Evolutionary conservation across 1,140 invertebrate genomes (phyloP), one percentile per base, ranked within the genome.

Genomic region (Acyrthosiphon pisum): DNA sequence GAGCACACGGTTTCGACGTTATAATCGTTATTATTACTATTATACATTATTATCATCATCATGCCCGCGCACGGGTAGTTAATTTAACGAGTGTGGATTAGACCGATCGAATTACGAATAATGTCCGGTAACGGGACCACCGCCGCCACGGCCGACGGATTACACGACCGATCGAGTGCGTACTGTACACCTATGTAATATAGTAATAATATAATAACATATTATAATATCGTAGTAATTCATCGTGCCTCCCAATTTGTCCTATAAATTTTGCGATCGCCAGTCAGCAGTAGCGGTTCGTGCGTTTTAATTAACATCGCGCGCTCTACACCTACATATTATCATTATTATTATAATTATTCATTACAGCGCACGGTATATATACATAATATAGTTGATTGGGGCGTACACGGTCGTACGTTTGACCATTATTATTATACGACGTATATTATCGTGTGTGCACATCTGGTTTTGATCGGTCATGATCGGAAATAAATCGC

Each of bases 31-130:
- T 86, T 41, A 86, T 86, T 46, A 84, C 37, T 84, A 46, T 46
- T 86, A 26, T 60, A 60, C 14, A 18, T 48, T 41, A 41, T 41
- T 41, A 41, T 41, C 41, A 41, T 41, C 22, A 53, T 76, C 30
- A 7, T 18, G 4, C 30, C 60, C n/a, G 44, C 46, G 20, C 86
- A 48, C 86, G 46, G 30, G 86, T n/a, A 88, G 44, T 46, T 46
- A 48, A 35, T 37, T 87, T 87, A 87, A 87, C 44, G 84, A 46
- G 84, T 37, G 26, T 30, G 84, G 84, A 84, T 84, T 44, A 44
- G 83, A 87, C 84, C 84, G 84, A 87, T 87, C 84, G 84, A 87
- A 87, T 87, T 87, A 46, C 84, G 14, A 46, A 76, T 46, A n/a
- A 87, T 46, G 41, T 76, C 14, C 60, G 14, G 50, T 53, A 53